These are phyloP conservation scores for Marcusenius ussheri DNA, from an alignment of 2,113 vertebrate genomes.

Conservation along the genomic window DNA sequence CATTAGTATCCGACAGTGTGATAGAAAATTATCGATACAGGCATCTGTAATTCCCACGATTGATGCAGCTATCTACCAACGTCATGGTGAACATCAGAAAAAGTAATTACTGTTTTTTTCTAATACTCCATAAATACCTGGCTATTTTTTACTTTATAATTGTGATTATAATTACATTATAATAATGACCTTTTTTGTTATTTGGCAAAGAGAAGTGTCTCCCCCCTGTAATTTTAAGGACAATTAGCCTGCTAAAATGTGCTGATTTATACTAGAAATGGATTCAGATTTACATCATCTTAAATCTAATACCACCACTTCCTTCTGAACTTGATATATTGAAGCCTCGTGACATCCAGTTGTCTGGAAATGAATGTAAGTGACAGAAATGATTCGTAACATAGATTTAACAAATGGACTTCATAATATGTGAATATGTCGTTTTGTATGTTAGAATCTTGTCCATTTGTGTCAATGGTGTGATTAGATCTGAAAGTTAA, in stretches of 20 bases:
- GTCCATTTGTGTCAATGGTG: background rate
- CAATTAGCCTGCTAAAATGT: background rate
- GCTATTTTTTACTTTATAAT: background rate
- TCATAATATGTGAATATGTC: background rate
- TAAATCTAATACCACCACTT: background rate
- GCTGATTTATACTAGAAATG: background rate
- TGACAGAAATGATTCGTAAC: background rate
- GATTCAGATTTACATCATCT: background rate
- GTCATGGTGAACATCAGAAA: background rate
- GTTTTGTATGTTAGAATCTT: background rate
- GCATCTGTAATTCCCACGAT: background rate
- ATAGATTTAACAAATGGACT: background rate
- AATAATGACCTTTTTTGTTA: conserved; percentile 3
- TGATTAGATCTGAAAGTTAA: background rate
- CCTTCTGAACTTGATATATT: background rate
- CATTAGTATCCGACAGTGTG: background rate
- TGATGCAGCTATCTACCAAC: background rate
- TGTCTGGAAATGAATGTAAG: background rate
- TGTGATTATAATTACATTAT: background rate
- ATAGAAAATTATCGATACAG: background rate
- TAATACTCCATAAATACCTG: background rate
- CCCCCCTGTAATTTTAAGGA: background rate
- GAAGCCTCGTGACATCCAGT: background rate
- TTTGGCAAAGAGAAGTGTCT: background rate
- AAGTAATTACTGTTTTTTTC: background rate